Percentiles rank a stretch among this genome's conserved stretches.
These are phyloP conservation scores for Proisotoma minuta DNA, from an alignment of 2,888 invertebrate genomes.

Conservation along the genomic window DNA sequence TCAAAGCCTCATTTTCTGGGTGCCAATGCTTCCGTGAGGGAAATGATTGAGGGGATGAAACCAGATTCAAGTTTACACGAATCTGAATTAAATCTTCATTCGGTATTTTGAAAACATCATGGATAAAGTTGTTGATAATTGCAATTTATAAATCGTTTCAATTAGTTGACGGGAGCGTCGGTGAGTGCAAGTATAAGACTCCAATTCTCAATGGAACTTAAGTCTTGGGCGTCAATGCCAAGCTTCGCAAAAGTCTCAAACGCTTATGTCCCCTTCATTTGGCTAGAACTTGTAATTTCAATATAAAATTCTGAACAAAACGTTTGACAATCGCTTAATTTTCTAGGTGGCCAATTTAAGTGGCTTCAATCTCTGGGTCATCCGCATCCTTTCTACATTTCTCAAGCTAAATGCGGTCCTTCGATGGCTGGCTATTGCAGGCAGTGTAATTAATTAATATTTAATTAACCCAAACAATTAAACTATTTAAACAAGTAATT, in stretches of 20 bases:
- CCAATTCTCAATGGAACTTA: conserved; percentile 26
- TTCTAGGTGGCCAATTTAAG: conserved; percentile 18
- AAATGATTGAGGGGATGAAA: conserved; percentile 18
- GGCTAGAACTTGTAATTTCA: conserved; percentile 23
- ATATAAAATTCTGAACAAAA: neutral
- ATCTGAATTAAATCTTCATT: conserved; percentile 21
- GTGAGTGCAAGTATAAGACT: conserved; percentile 23
- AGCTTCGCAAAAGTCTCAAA: conserved; percentile 19
- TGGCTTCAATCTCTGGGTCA: conserved; percentile 6
- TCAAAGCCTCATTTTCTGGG: conserved; percentile 34
- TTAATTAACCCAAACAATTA: too few relatives aligned
- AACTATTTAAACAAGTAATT: too few relatives aligned
- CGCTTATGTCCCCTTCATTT: conserved; percentile 25
- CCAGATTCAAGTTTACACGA: conserved; percentile 22
- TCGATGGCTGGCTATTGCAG: conserved; percentile 16
- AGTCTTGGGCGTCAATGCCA: conserved; percentile 26
- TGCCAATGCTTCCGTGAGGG: conserved; percentile 13
- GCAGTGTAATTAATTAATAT: too few relatives aligned
- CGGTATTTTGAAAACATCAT: conserved; percentile 12
- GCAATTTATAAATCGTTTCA: neutral
- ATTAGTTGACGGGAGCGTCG: conserved; percentile 25
- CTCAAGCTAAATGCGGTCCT: conserved; percentile 20
- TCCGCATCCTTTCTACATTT: conserved; percentile 17
- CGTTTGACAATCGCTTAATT: neutral
- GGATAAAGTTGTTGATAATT: neutral